Conservation (phyloP, 2,113 vertebrate species). For the Tichodroma muraria region DNA sequence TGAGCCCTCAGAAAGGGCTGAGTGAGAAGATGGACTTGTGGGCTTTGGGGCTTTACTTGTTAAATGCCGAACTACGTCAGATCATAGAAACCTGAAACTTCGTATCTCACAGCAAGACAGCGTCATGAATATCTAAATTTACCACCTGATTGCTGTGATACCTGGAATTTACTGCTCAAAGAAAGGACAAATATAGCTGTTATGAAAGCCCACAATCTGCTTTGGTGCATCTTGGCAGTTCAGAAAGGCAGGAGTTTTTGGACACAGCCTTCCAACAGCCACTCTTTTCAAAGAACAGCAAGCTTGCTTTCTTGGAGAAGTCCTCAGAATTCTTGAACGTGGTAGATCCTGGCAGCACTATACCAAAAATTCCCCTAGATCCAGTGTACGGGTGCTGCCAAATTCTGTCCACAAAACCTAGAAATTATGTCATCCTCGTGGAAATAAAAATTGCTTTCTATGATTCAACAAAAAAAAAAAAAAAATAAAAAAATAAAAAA, state of each 20-base stretch:
- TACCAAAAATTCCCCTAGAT: background rate
- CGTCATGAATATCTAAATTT: background rate
- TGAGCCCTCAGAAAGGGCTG: background rate
- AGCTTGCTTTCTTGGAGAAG: background rate
- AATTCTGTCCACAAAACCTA: background rate
- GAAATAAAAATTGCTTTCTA: constrained; percentile 32
- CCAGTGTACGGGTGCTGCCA: background rate
- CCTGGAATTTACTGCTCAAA: background rate
- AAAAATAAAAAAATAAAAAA: no score
- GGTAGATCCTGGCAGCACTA: background rate
- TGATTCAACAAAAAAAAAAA: background rate
- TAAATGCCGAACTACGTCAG: background rate
- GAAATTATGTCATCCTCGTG: constrained; percentile 3
- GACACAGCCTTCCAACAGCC: background rate
- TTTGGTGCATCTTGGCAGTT: background rate
- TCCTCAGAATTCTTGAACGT: background rate
- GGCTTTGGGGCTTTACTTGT: background rate
- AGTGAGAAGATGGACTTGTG: background rate
- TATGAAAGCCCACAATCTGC: background rate
- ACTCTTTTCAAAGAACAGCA: background rate
- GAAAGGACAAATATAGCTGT: background rate
- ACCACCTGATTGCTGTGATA: background rate
- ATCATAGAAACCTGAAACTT: background rate
- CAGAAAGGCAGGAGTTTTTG: background rate
- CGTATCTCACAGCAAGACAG: background rate